phyloP scores from a whole-genome alignment of 2,888 invertebrate species.

The Machimus atricapillus region DNA sequence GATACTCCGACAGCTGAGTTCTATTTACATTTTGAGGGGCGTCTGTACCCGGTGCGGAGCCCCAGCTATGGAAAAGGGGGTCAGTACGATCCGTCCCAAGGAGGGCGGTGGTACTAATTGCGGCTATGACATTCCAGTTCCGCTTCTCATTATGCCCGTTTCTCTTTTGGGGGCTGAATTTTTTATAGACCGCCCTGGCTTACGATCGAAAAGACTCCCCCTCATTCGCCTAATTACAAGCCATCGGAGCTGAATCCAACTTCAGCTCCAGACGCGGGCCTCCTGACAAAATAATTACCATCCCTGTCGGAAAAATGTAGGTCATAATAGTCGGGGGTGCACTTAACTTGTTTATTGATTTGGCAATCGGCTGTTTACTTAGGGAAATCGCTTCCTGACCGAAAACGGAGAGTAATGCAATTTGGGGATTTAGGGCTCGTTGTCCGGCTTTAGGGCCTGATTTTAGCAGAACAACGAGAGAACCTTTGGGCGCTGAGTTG shows the following conservation, averaged over 20 bases:
- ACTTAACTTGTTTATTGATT: neutral
- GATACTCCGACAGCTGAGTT: neutral
- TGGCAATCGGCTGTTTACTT: neutral
- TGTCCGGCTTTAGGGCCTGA: neutral
- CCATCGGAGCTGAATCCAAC: neutral
- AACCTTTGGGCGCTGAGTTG: neutral
- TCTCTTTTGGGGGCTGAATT: neutral
- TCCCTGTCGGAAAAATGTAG: neutral
- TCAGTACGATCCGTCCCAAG: neutral
- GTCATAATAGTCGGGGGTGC: neutral
- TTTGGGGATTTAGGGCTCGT: neutral
- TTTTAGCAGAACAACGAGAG: neutral
- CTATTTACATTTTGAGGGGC: neutral
- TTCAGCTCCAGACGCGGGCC: neutral
- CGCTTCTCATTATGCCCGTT: neutral
- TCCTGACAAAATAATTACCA: neutral
- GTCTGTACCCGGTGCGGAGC: neutral
- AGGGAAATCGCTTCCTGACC: neutral
- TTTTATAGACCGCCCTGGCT: neutral
- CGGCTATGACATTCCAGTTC: slow-evolving; percentile 1
- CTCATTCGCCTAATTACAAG: neutral
- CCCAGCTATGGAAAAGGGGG: neutral
- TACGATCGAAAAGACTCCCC: neutral
- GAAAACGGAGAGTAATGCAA: neutral
- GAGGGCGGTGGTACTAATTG: slow-evolving; percentile 1